A percentile compares a stretch with the other conserved stretches of the same genome.
Conservation (phyloP, 2,888 invertebrate genomes). For the Agrotis clavis region DNA sequence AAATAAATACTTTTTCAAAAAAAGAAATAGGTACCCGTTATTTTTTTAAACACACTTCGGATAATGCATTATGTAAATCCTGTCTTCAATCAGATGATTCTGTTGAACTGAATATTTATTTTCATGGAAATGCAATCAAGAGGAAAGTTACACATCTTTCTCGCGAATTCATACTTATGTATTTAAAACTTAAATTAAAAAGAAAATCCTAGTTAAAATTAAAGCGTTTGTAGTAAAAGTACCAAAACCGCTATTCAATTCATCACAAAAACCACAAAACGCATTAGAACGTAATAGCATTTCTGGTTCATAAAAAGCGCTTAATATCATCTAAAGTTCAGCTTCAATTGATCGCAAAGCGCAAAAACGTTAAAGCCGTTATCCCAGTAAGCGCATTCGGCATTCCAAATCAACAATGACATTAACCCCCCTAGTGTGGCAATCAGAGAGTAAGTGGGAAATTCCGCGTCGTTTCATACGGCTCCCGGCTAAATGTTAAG, state of each 20-base stretch:
- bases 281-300: constrained; percentile 43
- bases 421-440: constrained; percentile 90
- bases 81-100: not conserved
- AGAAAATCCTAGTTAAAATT: not conserved
- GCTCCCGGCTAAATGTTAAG: constrained; percentile 89
- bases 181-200: not conserved
- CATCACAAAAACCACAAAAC: constrained; percentile 28
- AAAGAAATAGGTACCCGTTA: too few relatives aligned
- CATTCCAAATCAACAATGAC: constrained; percentile 89
- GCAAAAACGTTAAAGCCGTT: constrained; percentile 75
- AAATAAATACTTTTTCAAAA: too few relatives aligned
- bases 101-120: not conserved
- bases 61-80: not conserved
- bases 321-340: constrained; percentile 68
- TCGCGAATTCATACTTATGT: not conserved
- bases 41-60: too few relatives aligned
- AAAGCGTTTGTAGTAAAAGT: not conserved
- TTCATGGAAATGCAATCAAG: not conserved
- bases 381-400: constrained; percentile 86
- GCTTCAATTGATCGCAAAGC: constrained; percentile 67
- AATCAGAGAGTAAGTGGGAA: constrained; percentile 90
- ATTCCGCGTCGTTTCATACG: constrained; percentile 90
- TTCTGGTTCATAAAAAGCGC: constrained; percentile 59
- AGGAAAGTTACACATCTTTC: not conserved
- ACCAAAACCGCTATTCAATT: not conserved